Conservation (phyloP, 2,888 invertebrate genomes). For the Thera britannica region DNA sequence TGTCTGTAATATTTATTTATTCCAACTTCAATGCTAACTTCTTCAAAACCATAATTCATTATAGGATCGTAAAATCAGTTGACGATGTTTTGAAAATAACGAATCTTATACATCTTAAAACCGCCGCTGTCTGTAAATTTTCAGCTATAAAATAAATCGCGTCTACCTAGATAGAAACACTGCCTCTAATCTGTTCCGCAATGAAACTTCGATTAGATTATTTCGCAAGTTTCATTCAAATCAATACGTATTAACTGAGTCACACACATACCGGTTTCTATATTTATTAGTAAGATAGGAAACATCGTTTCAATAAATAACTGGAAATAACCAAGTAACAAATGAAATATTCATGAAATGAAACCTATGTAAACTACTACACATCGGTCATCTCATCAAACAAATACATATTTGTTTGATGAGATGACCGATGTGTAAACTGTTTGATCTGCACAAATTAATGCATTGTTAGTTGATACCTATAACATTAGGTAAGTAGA, state of each 20-base stretch:
- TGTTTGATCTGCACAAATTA: slow-evolving; percentile 30
- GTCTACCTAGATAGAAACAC: too few relatives aligned
- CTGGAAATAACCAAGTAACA: neutral
- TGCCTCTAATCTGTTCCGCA: neutral
- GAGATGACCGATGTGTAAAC: slow-evolving; percentile 6
- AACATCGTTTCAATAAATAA: neutral
- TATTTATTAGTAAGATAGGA: neutral
- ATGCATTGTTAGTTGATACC: slow-evolving; percentile 38
- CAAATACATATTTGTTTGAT: slow-evolving; percentile 20
- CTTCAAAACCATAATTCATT: too few relatives aligned
- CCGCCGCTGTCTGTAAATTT: too few relatives aligned
- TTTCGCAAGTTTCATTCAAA: neutral
- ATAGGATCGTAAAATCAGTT: too few relatives aligned
- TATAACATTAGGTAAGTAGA: slow-evolving; percentile 40
- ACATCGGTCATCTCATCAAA: slow-evolving; percentile 11
- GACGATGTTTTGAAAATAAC: too few relatives aligned
- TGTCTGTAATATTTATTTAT: too few relatives aligned
- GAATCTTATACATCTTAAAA: too few relatives aligned
- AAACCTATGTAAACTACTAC: too few relatives aligned
- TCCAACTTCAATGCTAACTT: too few relatives aligned
- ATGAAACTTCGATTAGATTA: neutral
- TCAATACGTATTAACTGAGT: neutral
- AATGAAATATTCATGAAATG: slow-evolving; percentile 3
- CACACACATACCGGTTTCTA: neutral
- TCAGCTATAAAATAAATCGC: neutral